phyloP scores from a whole-genome alignment of 1,140 invertebrate genomes.

The Drosophila repleta region DNA sequence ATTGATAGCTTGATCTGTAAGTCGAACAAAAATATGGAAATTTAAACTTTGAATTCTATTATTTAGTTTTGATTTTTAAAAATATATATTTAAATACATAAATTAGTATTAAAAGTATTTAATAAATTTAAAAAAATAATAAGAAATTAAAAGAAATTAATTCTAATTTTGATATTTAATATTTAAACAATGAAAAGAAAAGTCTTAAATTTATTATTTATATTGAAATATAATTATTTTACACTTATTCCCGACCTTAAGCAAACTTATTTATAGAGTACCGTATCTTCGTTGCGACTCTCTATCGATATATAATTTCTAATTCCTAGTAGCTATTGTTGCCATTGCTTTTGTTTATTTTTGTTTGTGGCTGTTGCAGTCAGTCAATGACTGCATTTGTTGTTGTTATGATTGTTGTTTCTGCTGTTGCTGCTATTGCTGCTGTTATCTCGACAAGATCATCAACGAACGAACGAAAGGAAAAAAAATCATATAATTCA shows the following conservation, averaged over 20 bases:
- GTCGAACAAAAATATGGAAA: no score
- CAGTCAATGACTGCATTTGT: constrained; percentile 63
- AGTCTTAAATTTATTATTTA: no score
- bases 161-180: no score
- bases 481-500: constrained; percentile 17
- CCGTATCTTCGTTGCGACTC: neutral
- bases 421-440: constrained; percentile 24
- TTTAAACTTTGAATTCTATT: no score
- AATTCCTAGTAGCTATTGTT: constrained; percentile 11
- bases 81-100: no score
- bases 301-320: neutral
- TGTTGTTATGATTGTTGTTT: constrained; percentile 11
- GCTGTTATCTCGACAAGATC: constrained; percentile 61
- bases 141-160: no score
- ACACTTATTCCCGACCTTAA: no score
- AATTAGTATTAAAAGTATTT: no score
- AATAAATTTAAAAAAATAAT: neutral
- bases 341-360: constrained; percentile 31
- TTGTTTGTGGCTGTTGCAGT: constrained; percentile 43
- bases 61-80: no score
- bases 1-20: no score
- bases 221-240: no score
- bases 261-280: constrained; percentile 15
- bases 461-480: constrained; percentile 21
- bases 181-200: no score